Evolutionary conservation across 1,140 invertebrate genomes (phyloP), one percentile per base, ranked within the genome.

Genomic region (Leptinotarsa lineolata): DNA sequence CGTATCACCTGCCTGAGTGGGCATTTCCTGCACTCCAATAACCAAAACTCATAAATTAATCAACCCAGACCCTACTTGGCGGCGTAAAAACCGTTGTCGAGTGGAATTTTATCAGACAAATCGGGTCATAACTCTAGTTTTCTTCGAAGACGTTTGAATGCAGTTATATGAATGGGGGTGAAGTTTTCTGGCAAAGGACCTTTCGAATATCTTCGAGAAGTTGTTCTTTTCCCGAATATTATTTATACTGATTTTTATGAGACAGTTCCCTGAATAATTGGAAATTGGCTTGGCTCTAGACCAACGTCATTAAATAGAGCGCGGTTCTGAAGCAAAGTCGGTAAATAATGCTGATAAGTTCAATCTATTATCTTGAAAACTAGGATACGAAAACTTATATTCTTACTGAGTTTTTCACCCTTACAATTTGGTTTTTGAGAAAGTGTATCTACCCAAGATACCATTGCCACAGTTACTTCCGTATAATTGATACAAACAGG

Each of bases 301-400:
- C 64, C 64, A 66, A 66, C 22, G 22, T 66, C 64, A 66, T 66
- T 66, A 66, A 66, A 66, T 66, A 66, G 39, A 66, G 64, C 39
- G 64, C 24, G 44, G 13, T 15, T 44, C 30, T 44, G 64, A 66
- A 30, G 64, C 48, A 54, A 54, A 54, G 48, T 54, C 48, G n/a
- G 48, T 54, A 54, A 54, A 54, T 54, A 3, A 54, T 54, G 4
- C 48, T 54, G 48, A 54, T 3, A 54, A 5, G 48, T 54, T 54
- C 4, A n/a, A 54, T 54, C 48, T 12, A 54, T 54, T 54, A 16
- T 54, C 48, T 54, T 54, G 48, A 18, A 18, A 54, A n/a, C 16
- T 4, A 15, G 48, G n/a, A 54, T 54, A 54, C 48, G 4, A 4
- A 18, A 54, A 54, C 48, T 54, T 16, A 54, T 54, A 16, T 18